These are phyloP conservation scores for Cetonia aurata DNA, from an alignment of 2,888 invertebrate genomes.

Conservation along the genomic window DNA sequence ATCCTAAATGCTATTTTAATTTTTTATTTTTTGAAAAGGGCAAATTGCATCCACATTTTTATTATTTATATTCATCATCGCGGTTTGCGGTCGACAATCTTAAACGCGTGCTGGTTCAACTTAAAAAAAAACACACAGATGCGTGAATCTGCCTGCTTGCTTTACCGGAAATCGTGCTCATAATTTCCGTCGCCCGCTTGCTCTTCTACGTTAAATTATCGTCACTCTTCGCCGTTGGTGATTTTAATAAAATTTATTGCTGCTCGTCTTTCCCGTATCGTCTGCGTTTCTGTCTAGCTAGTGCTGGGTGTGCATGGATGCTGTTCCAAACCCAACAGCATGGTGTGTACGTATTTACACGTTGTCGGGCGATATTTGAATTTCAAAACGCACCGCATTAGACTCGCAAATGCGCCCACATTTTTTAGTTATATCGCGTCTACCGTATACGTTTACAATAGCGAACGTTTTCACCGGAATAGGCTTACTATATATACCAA, in stretches of 20 bases:
- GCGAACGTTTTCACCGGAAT: too few species aligned
- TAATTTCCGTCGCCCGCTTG: conserved; percentile 1
- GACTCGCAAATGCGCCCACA: conserved; percentile 50
- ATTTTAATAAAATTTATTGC: not conserved
- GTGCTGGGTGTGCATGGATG: not conserved
- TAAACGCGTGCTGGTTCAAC: too few species aligned
- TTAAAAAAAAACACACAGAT: not conserved
- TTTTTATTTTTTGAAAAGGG: too few species aligned
- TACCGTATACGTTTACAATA: too few species aligned
- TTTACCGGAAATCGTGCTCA: conserved; percentile 26
- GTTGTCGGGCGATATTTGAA: conserved; percentile 7
- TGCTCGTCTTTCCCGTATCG: not conserved
- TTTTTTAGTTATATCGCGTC: conserved; percentile 51
- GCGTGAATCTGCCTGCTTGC: conserved; percentile 4
- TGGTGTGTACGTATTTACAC: not conserved
- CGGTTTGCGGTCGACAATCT: too few species aligned
- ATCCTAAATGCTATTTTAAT: too few species aligned
- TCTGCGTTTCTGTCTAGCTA: not conserved
- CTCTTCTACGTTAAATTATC: too few species aligned
- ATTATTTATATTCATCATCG: too few species aligned
- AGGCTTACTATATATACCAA: too few species aligned
- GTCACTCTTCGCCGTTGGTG: too few species aligned
- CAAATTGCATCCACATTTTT: too few species aligned
- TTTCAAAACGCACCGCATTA: conserved; percentile 24
- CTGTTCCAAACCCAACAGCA: not conserved